Base-by-base conservation (phyloP, 2,888 invertebrate species). In the Melieria crassipennis region DNA sequence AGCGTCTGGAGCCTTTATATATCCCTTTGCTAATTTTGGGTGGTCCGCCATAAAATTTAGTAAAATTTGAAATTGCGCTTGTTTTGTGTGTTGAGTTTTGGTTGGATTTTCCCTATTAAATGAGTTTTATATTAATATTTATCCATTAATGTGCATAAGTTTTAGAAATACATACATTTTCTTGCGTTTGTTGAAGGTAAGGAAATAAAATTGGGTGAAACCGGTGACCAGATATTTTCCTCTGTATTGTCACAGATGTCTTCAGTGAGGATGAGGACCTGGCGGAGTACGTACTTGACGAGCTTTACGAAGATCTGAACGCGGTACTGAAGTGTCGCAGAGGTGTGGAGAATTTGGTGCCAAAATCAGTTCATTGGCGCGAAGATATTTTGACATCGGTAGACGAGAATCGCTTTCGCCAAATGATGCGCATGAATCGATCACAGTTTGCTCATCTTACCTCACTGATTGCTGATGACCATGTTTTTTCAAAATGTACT, bases 361-460 rank as follows among this genome's bases (percentile, higher is more conserved):
- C 70, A 61, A 70, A 70, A 66, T 70, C 66, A 11, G 30, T 65
- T 13, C 45, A 65, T 61, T 70, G 64, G 64, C 55, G 70, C 47
- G 73, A 73, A 61, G 61, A 71, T 68, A 48, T 73, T 56, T 57
- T 71, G 56, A 45, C 71, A 61, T 58, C 65, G 47, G 65, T 71
- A 63, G 71, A 73, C 57, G 64, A 69, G 50, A 52, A 73, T 66
- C 69, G 69, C 62, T 73, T 73, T 48, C 62, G 69, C 47, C 71
- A 73, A 69, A 73, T 71, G 73, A 30, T 71, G 63, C 69, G 71
- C 16, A 63, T 66, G 42, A 64, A 66, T 63, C 64, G 69, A 52
- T 48, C 52, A 48, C 69, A 73, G 61, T 72, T 72, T 69, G 48
- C 56, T 43, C 47, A 66, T 71, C 47, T 72, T 16, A n/a, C 69